Evolutionary conservation across 2,797 vertebrate genomes (phyloP), one percentile per base, ranked within the genome.

Genomic region (Gymnothorax reevesii): DNA sequence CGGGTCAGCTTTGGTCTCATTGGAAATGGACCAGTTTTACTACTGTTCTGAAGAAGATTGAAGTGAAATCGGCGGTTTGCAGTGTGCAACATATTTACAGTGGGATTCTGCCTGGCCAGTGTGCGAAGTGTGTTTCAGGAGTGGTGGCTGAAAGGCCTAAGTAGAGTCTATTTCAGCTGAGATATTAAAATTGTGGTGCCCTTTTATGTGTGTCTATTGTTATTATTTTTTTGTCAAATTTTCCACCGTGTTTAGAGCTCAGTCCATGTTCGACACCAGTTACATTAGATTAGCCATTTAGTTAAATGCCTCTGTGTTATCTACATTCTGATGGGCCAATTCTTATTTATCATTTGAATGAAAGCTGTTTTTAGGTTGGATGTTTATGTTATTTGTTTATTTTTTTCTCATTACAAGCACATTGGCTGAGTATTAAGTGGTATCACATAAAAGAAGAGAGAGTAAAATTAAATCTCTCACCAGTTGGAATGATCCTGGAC

Each of bases 21-120:
- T 75, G 71, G 82, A 54, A 83, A 60, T 5, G 57, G 82, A 15
- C n/a, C 57, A 10, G 57, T 83, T 83, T 83, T 79, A 42, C 75
- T 83, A 33, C 55, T 15, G 54, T 83, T 83, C 27, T 27, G 57
- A 54, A 25, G 60, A 83, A 57, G 2, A 8, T 60, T 59, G 82
- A 83, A n/a, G 75, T 27, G 55, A 83, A 83, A 20, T 27, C 5
- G 57, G 60, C n/a, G 22, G 55, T 27, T 57, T 12, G 57, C 82
- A 59, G 82, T 27, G 4, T n/a, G 82, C 22, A 66, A 22, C 52
- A n/a, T 12, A 66, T 60, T 17, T 15, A 52, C 59, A n/a, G 17
- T 27, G 10, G 13, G 15, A 77, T 33, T 77, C 49, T 77, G 49
- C 52, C 33, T 42, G 49, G 73, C 27, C 17, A 52, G 42, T 12